Conservation (phyloP, 2,113 vertebrate species). For the Panthera uncia region DNA sequence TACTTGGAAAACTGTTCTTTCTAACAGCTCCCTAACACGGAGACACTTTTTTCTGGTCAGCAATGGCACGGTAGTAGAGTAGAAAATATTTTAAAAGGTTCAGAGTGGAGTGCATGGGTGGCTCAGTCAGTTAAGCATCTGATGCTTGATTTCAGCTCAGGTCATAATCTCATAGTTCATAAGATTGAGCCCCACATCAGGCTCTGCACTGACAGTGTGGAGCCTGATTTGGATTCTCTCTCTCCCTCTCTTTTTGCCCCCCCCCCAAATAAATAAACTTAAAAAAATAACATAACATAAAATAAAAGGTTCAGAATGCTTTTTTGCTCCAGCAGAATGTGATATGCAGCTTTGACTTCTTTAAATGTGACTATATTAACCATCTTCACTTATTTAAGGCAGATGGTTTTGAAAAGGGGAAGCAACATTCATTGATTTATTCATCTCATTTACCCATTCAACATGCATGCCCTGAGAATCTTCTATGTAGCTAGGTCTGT, state of each 20-base stretch:
- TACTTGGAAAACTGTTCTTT: neutral
- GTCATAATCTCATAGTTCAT: too few relatives aligned
- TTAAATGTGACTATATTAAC: neutral
- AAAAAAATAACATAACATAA: too few relatives aligned
- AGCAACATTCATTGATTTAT: slow-evolving; percentile 14
- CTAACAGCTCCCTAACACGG: neutral
- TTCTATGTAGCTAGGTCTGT: neutral
- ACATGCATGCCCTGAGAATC: neutral
- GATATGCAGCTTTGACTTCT: neutral
- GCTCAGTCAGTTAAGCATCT: too few relatives aligned
- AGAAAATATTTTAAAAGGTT: neutral
- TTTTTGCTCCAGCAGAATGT: neutral
- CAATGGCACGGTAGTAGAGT: neutral
- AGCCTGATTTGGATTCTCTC: too few relatives aligned
- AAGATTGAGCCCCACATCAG: too few relatives aligned
- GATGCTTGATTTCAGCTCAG: too few relatives aligned
- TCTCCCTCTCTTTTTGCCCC: too few relatives aligned
- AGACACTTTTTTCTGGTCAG: neutral
- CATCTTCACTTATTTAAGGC: neutral
- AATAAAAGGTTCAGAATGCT: neutral
- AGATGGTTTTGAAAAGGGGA: slow-evolving; percentile 42
- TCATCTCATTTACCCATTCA: slow-evolving; percentile 20
- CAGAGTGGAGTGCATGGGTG: too few relatives aligned
- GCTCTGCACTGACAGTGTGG: too few relatives aligned
- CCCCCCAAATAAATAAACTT: too few relatives aligned